Evolutionary conservation across 2,797 vertebrate species (phyloP).

Genomic region (Garrulus glandarius): DNA sequence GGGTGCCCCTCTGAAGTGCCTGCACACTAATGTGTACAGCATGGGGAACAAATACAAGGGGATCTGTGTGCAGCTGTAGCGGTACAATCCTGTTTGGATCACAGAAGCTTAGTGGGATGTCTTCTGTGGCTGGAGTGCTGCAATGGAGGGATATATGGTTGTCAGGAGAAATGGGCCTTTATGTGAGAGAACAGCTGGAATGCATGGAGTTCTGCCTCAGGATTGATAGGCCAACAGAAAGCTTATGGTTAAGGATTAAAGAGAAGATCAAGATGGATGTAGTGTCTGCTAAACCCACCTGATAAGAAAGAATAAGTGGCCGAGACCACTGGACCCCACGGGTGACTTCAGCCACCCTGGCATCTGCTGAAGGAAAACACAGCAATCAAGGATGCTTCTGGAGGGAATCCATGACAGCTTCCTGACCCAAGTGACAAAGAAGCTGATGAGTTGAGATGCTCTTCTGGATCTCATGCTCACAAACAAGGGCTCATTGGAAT

Average conservation of each 20-base stretch:
- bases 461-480: not conserved
- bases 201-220: not conserved
- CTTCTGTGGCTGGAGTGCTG: not conserved
- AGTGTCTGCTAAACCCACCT: not conserved
- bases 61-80: not conserved
- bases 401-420: not conserved
- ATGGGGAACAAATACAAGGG: not conserved
- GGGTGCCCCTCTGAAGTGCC: not conserved
- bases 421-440: not conserved
- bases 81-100: not conserved
- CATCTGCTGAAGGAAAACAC: not conserved
- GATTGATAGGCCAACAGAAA: not conserved
- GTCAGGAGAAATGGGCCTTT: not conserved
- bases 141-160: not conserved
- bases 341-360: not conserved
- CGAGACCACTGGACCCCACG: not conserved
- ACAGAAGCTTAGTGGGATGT: not conserved
- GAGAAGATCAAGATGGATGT: not conserved
- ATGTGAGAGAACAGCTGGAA: not conserved
- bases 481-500: not conserved
- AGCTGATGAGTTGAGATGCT: not conserved
- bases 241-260: not conserved
- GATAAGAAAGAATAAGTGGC: not conserved
- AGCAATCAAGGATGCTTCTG: not conserved
- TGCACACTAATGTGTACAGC: not conserved